Percentiles rank a stretch among this genome's conserved stretches.
These are phyloP conservation scores for Torymus texanus DNA, from an alignment of 2,888 invertebrate species.

Conservation along the genomic window DNA sequence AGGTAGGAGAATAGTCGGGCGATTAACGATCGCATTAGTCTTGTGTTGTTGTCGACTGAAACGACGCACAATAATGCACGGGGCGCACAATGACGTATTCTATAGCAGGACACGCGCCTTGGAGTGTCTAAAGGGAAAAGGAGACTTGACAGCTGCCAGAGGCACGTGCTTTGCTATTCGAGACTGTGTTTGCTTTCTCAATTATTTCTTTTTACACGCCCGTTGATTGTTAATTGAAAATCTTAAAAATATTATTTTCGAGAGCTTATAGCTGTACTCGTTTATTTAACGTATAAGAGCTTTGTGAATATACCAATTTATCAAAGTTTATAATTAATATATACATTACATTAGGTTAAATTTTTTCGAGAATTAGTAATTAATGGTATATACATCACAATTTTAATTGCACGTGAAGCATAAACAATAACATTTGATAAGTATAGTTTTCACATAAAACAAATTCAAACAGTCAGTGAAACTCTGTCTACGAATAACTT, in stretches of 20 bases:
- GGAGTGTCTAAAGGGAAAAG: conserved; percentile 25
- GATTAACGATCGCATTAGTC: conserved; percentile 31
- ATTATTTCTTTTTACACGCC: not conserved
- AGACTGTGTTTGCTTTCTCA: not conserved
- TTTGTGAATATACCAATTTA: no score
- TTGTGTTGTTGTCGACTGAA: conserved; percentile 27
- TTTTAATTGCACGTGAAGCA: no score
- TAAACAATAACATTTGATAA: no score
- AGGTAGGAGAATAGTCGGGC: conserved; percentile 17
- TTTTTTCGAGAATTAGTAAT: no score
- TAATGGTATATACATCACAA: no score
- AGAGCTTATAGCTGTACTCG: no score
- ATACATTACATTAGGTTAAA: no score
- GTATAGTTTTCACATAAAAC: no score
- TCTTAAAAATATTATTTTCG: not conserved
- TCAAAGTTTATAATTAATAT: no score
- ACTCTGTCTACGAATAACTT: no score
- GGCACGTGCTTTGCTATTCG: conserved; percentile 3
- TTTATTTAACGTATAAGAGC: no score
- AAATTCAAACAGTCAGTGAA: no score
- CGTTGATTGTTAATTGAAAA: not conserved
- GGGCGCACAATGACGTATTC: conserved; percentile 23
- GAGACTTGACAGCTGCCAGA: conserved; percentile 42
- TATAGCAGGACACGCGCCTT: conserved; percentile 38
- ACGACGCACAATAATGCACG: conserved; percentile 25